Base-by-base conservation (phyloP, 2,888 invertebrate species). In the Phrixothrix hirtus region DNA sequence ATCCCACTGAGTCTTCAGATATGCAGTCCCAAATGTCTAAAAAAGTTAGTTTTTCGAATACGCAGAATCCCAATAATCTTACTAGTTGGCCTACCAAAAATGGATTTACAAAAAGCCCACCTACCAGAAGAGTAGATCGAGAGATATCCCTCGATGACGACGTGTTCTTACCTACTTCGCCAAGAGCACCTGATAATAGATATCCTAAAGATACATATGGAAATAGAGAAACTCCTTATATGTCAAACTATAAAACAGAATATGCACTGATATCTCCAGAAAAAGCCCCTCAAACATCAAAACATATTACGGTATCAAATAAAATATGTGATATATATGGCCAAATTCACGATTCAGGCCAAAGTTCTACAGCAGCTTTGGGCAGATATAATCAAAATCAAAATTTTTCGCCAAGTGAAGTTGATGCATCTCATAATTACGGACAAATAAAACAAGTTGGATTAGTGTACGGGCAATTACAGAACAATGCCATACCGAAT, bases 31-130 rank as follows among this genome's bases (percentile, higher is more conserved):
- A 70, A 25, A 70, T 71, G 1, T 75, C 76, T 7, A 80, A 81
- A 51, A 76, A 78, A 46, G 81, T 81, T 1, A 81, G 80, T 58
- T 81, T 81, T 58, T 75, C 75, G 1, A 77, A 74, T 54, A 57
- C 62, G 11, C 63, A 62, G 53, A 60, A 60, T 54, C 55, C 51
- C 4, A 55, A 58, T 32, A 62, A 61, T 42, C 49, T 49, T n/a
- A 62, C 64, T 27, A 58, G 60, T 12, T 80, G 80, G 80, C 79
- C 79, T 1, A 79, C 78, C 1, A 78, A 75, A 52, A 78, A 76
- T 51, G 80, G 79, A 6, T 75, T 63, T 47, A 72, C 71, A 0
- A 69, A 71, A 62, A 74, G 69, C 57, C 75, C 75, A 4, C 73
- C 75, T 2, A 73, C 74, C 44, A 63, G 75, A 57, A 60, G 74